These are phyloP conservation scores for Xenopus borealis DNA, from an alignment of 2,113 vertebrate species.

Conservation along the genomic window DNA sequence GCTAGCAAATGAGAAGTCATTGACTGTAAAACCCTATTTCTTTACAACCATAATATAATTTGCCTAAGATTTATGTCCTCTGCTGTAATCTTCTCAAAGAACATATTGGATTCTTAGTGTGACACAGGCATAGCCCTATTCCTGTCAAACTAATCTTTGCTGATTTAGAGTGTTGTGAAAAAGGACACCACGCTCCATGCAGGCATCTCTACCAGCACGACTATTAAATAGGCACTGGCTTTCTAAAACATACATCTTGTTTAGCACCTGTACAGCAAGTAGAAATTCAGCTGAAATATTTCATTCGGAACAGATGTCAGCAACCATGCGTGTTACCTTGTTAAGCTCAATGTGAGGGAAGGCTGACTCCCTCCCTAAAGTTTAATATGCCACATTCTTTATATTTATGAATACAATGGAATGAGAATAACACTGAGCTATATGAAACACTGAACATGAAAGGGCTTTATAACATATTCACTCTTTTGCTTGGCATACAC, in stretches of 20 bases:
- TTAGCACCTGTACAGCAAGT: constrained; percentile 36
- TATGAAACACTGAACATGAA: no score
- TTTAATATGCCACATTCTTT: no score
- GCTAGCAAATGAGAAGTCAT: background rate
- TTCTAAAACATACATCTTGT: constrained; percentile 36
- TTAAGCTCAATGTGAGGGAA: constrained; percentile 13
- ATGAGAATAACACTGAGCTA: no score
- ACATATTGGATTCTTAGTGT: constrained; percentile 22
- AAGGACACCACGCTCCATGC: constrained; percentile 7
- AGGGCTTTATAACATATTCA: no score
- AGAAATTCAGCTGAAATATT: constrained; percentile 35
- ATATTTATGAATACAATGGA: no score
- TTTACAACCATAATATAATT: background rate
- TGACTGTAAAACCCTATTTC: background rate
- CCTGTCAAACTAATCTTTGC: constrained; percentile 7
- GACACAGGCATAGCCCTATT: constrained; percentile 14
- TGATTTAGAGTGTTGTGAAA: constrained; percentile 17
- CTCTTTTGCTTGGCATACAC: no score
- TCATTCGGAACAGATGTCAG: constrained; percentile 35
- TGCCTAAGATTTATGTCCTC: constrained; percentile 19
- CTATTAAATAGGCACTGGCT: constrained; percentile 30
- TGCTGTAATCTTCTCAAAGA: background rate
- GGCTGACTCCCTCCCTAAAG: constrained; percentile 8
- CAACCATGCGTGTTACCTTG: constrained; percentile 33
- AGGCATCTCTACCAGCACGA: background rate